Evolutionary conservation across 2,113 vertebrate species (phyloP).

Genomic region (Desmodus rotundus): DNA sequence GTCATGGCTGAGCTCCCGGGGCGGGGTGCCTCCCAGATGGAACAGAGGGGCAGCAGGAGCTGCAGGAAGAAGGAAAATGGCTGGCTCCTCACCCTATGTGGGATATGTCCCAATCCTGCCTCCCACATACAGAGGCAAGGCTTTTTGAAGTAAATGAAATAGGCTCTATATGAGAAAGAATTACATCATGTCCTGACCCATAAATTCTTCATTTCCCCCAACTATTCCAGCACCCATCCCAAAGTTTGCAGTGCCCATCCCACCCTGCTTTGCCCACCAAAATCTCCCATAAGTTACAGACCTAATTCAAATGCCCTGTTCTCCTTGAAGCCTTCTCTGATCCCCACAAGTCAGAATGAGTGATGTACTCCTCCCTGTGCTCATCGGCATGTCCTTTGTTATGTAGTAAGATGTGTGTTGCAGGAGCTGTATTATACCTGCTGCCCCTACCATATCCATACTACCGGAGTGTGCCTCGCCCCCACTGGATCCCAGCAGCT

Average conservation of each 20-base stretch:
- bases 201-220: not conserved
- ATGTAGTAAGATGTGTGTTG: no score
- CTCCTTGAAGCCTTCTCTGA: not conserved
- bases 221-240: not conserved
- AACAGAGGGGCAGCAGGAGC: not conserved
- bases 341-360: not conserved
- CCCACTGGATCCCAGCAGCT: not conserved
- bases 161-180: not conserved
- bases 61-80: not conserved
- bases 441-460: no score
- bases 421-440: not conserved
- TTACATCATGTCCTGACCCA: not conserved
- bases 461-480: not conserved
- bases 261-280: not conserved
- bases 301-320: not conserved
- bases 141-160: not conserved
- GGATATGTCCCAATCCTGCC: not conserved
- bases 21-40: not conserved
- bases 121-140: not conserved
- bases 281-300: not conserved
- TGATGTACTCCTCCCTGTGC: not conserved
- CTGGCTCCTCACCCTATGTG: not conserved
- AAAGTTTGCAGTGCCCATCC: not conserved
- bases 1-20: not conserved
- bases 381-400: accelerated